Percentiles rank a stretch among this genome's conserved stretches.
These are phyloP conservation scores for Micrastur ruficollis DNA, from an alignment of 2,797 vertebrate genomes.

Conservation along the genomic window DNA sequence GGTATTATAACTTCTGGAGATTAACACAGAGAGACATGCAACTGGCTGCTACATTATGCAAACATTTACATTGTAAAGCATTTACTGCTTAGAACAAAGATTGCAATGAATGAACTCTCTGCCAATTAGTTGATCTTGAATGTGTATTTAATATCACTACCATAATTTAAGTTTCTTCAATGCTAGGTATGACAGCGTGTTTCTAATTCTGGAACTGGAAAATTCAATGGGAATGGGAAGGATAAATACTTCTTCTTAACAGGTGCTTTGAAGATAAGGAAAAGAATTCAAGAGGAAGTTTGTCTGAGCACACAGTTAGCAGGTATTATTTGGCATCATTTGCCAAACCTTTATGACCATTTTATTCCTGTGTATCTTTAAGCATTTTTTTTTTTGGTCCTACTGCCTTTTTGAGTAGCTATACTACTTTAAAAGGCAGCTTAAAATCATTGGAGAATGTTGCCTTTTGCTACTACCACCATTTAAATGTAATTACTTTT, in stretches of 20 bases:
- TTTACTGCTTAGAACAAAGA: not conserved
- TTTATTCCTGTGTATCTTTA: not conserved
- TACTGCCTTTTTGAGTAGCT: not conserved
- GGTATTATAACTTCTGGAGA: not conserved
- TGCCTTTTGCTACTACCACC: not conserved
- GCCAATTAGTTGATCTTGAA: not conserved
- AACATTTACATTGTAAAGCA: not conserved
- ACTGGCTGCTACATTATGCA: not conserved
- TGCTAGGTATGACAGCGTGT: not conserved
- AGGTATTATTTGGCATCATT: not conserved
- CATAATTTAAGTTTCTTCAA: not conserved
- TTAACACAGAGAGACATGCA: not conserved
- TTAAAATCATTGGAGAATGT: not conserved
- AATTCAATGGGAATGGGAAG: not conserved
- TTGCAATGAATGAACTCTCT: not conserved
- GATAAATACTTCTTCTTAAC: not conserved
- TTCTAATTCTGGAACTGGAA: not conserved
- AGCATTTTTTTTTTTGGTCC: not conserved
- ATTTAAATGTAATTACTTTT: not conserved
- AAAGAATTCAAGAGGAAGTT: not conserved
- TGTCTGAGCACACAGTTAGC: not conserved
- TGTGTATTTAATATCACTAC: not conserved
- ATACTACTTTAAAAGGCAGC: not conserved
- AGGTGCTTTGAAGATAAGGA: not conserved
- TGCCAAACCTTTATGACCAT: not conserved